Evolutionary conservation across 2,113 vertebrate species (phyloP), one percentile per base, ranked within the genome.

Genomic region (Sigmodon hispidus): DNA sequence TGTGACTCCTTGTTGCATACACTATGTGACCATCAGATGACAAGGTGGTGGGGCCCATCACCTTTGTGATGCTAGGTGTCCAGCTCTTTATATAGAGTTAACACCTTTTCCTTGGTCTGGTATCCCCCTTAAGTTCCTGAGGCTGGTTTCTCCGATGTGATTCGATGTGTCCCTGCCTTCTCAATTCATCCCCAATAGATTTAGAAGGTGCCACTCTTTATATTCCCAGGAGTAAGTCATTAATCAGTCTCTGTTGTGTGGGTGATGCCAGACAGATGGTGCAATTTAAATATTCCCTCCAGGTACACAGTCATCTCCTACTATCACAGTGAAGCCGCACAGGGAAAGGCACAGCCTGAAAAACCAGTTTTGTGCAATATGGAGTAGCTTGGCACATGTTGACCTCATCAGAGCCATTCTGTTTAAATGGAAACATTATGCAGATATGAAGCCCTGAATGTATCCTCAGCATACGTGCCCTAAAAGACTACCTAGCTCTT

Each of bases 341-440:
- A 12, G 43, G 43, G 61, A 29, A 85, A 85, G 61, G 40, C 43
- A 65, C 59, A 36, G 5, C 40, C 83, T 65, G 43, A 65, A 85
- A 86, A 86, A 65, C 3, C 61, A 86, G 31, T 86, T 86, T 86
- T 67, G 31, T 24, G 43, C 31, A 67, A 63, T 45, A 86, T 10
- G 5, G 63, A 50, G 17, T 52, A 69, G 52, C 84, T 86, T 36
- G 52, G 65, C n/a, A 55, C 94, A 75, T 5, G 36, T 90, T 67
- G 83, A 67, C 17, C 5, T 90, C 91, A 36, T 45, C 45, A 48
- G 55, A 48, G 36, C 17, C 40, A 22, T 91, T 89, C 73, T 96
- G 84, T 96, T 95, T 77, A 94, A 90, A 70, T 91, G 79, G 67
- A 81, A 94, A 65, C 40, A 72, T 86, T 57, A 45, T 76, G n/a